Conservation (phyloP, 2,888 invertebrate genomes). For the Lithophane socia region DNA sequence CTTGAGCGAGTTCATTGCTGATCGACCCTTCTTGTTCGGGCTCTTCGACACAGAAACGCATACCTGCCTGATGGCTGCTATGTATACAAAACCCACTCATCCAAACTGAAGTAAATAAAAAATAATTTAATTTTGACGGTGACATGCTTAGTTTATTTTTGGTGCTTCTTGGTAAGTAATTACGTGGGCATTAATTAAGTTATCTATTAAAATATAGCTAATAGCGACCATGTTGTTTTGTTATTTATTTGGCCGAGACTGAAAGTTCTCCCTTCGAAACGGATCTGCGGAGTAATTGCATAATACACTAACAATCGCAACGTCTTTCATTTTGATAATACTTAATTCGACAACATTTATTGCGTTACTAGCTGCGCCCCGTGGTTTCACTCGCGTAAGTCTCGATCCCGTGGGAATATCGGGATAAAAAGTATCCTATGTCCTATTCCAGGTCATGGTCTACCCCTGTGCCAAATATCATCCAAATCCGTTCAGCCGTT, state of each 20-base stretch:
- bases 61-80: conserved; percentile 7
- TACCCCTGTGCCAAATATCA: no score
- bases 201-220: not conserved
- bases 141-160: not conserved
- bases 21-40: conserved; percentile 49
- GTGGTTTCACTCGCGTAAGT: no score
- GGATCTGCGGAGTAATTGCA: no score
- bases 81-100: conserved; percentile 54
- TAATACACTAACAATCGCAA: no score
- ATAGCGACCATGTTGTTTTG: not conserved
- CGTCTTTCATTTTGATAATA: no score
- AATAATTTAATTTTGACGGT: not conserved
- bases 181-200: no score
- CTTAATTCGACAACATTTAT: no score
- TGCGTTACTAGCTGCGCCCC: no score
- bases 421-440: no score
- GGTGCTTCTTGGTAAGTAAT: not conserved
- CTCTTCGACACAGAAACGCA: conserved; percentile 46
- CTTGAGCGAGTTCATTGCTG: conserved; percentile 47
- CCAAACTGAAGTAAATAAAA: conserved; percentile 14
- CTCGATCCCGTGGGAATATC: no score
- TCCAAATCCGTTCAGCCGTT: no score
- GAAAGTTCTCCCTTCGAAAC: not conserved
- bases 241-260: not conserved
- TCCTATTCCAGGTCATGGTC: no score